phyloP scores from a whole-genome alignment of 2,797 vertebrate genomes.

The Acridotheres tristis region DNA sequence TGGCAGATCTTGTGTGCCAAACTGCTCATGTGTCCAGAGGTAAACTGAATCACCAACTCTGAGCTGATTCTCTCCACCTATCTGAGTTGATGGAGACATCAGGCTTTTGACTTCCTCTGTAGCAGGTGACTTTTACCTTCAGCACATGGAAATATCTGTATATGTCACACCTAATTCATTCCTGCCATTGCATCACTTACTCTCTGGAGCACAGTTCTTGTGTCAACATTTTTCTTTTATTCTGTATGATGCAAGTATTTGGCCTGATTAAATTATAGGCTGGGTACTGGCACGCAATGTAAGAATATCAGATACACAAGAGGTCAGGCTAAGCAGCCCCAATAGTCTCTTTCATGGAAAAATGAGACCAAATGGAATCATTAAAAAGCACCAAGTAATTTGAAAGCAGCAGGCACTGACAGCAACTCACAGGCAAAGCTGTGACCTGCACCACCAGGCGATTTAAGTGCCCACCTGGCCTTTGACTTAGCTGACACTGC shows the following conservation, averaged over 20 bases:
- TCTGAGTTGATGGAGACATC: background rate
- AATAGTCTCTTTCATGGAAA: background rate
- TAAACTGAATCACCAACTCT: background rate
- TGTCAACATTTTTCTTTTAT: background rate
- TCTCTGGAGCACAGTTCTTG: background rate
- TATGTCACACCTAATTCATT: background rate
- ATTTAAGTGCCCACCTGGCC: background rate
- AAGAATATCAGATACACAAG: background rate
- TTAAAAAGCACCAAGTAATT: background rate
- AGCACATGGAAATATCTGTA: background rate
- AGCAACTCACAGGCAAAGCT: background rate
- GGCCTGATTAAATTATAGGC: background rate
- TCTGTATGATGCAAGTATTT: background rate
- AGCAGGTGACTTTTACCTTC: background rate
- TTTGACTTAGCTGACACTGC: background rate
- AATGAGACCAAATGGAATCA: background rate
- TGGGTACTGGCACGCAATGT: background rate
- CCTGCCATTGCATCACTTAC: background rate
- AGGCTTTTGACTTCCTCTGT: background rate
- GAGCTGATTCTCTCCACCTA: background rate
- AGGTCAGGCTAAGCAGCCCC: background rate
- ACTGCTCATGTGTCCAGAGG: background rate
- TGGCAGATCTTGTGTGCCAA: background rate
- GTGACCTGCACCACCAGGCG: background rate
- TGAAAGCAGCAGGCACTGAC: background rate